A percentile compares a stretch with the other conserved stretches of the same genome.
Evolutionary conservation across 2,888 invertebrate species (phyloP).

Genomic region (Epirrita christyi): DNA sequence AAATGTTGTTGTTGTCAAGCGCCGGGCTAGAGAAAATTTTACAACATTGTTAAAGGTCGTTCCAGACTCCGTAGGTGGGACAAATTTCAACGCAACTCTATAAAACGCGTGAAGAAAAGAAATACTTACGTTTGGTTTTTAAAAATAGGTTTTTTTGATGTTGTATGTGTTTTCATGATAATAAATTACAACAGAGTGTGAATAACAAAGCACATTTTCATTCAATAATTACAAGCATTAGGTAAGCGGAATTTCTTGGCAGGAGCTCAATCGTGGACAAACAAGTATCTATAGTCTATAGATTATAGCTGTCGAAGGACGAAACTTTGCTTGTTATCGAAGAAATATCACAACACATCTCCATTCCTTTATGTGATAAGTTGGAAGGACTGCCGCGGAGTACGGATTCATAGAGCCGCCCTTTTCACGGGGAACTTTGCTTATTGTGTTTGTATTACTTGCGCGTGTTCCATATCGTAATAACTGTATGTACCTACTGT

Average conservation of each 20-base stretch:
- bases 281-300: constrained; percentile 45
- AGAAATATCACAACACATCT: constrained; percentile 77
- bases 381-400: constrained; percentile 58
- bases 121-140: no score
- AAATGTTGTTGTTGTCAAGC: no score
- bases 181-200: no score
- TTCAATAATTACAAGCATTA: constrained; percentile 38
- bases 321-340: constrained; percentile 79
- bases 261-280: constrained; percentile 50
- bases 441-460: constrained; percentile 18
- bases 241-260: constrained; percentile 48
- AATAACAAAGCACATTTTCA: constrained; percentile 38
- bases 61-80: no score
- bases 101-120: no score
- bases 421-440: constrained; percentile 27
- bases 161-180: no score
- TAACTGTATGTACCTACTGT: constrained; percentile 16
- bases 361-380: constrained; percentile 70
- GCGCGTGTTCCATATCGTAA: constrained; percentile 8
- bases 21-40: no score
- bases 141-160: no score
- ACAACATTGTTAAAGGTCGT: no score
- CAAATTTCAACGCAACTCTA: no score
- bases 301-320: constrained; percentile 54
- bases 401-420: constrained; percentile 40